Evolutionary conservation across 1,140 invertebrate species (phyloP).

Genomic region (Telenomus remus): DNA sequence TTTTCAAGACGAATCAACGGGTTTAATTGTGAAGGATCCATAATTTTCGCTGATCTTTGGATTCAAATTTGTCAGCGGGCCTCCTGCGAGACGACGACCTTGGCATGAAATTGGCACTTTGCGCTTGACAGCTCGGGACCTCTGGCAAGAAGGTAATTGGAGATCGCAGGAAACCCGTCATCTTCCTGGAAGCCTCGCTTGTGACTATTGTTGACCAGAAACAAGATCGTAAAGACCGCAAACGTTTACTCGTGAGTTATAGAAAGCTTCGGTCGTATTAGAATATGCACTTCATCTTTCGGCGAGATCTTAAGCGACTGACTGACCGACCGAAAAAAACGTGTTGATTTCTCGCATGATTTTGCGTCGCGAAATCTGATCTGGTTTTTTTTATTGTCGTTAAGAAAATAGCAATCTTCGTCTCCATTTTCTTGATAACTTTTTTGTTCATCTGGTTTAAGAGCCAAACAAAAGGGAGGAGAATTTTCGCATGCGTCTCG

Average conservation of each 20-base stretch:
- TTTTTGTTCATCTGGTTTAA: no score
- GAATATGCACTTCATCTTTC: not conserved
- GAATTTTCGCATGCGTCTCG: slow-evolving; percentile 36
- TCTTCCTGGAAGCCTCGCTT: slow-evolving; percentile 21
- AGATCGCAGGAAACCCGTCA: slow-evolving; percentile 34
- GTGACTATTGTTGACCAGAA: slow-evolving; percentile 23
- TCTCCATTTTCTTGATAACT: slow-evolving; percentile 4
- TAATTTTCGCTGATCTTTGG: not conserved
- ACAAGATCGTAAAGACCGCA: slow-evolving; percentile 24
- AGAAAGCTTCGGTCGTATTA: not conserved
- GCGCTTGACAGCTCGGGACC: slow-evolving; percentile 22
- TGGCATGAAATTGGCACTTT: slow-evolving; percentile 29
- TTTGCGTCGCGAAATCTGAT: no score
- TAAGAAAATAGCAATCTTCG: not conserved
- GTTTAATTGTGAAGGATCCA: slow-evolving; percentile 30
- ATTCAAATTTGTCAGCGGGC: no score
- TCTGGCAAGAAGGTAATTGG: slow-evolving; percentile 30
- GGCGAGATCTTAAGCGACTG: not conserved
- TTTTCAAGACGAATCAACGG: slow-evolving; percentile 32
- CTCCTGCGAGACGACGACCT: slow-evolving; percentile 1
- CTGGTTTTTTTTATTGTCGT: no score
- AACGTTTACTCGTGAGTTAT: slow-evolving; percentile 20
- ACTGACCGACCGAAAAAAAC: no score
- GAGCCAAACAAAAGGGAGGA: no score
- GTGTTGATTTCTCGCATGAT: no score